phyloP scores from a whole-genome alignment of 2,113 vertebrate species.

The Vulpes lagopus region DNA sequence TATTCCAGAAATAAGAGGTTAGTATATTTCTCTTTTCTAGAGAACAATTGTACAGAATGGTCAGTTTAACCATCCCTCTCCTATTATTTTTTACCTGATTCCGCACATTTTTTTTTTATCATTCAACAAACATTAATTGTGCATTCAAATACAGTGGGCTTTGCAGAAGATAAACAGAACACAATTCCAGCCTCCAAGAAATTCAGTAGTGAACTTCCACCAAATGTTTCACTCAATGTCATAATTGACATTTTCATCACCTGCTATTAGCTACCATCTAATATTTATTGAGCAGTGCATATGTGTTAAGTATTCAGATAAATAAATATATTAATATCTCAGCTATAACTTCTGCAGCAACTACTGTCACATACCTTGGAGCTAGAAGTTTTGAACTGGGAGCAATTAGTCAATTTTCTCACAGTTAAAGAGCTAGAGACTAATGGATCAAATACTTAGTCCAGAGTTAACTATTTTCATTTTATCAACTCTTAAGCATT shows the following conservation, averaged over 20 bases:
- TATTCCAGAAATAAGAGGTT: neutral
- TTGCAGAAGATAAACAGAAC: neutral
- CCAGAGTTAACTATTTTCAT: neutral
- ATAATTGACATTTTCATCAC: neutral
- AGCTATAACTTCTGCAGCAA: neutral
- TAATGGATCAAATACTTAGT: neutral
- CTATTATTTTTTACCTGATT: neutral
- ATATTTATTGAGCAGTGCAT: neutral
- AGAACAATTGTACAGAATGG: neutral
- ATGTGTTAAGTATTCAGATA: neutral
- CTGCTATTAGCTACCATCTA: neutral
- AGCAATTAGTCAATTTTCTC: neutral
- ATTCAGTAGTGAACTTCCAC: neutral
- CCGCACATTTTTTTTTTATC: neutral
- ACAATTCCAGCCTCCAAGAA: neutral
- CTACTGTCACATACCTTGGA: neutral
- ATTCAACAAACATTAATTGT: neutral
- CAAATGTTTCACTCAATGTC: neutral
- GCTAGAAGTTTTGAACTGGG: neutral
- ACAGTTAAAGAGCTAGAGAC: neutral
- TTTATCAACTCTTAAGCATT: neutral
- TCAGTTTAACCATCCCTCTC: neutral
- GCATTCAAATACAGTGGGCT: neutral
- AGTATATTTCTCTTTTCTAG: neutral
- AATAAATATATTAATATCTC: slow-evolving; percentile 15